Base-by-base conservation (phyloP, 2,797 vertebrate genomes). In the Lemur catta region DNA sequence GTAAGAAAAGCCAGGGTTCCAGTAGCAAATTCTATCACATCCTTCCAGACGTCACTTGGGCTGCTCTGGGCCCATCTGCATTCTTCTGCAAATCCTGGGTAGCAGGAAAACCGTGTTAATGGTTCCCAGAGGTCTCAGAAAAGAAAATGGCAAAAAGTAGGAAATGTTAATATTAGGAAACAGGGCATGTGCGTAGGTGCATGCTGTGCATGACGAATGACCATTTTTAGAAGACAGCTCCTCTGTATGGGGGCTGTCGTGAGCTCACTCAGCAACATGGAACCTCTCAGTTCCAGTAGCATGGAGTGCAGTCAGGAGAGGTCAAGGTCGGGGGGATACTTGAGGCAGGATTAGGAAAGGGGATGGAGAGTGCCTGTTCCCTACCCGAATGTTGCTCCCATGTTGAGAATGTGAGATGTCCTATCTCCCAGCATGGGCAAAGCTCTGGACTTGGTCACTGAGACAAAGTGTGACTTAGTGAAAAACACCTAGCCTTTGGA, bases 11-110 rank as follows among this genome's bases (percentile, higher is more conserved):
- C 26, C 28, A 52, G 72, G 24, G 57, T 94, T 97, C 91, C 95
- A 89, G 98, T 96, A 97, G 98, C 96, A 97, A 88, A 96, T 97
- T 96, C 84, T 94, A 75, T 95, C 87, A 96, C 91, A 94, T 96
- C 89, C 86, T 96, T 96, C 61, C 84, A 96, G 93, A 94, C 61
- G 48, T 96, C 90, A 94, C 81, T 80, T n/a, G 20, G 81, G 84
- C 85, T 52, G 35, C 97, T 90, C 89, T 93, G 97, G 96, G 93
- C 91, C 96, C 91, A 88, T 95, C 84, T 94, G 80, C 55, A 57
- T 95, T 97, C 92, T 96, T 96, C 91, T 79, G 87, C 67, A 97
- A 97, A 97, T 96, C 95, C 94, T 84, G 85, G 89, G 92, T 84
- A 97, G 93, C 48, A 85, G 87, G 81, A 94, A 97, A 97, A 94